A percentile compares a stretch with the other conserved stretches of the same genome.
Conservation (phyloP, 2,113 vertebrate species). For the Hystrix brachyura region DNA sequence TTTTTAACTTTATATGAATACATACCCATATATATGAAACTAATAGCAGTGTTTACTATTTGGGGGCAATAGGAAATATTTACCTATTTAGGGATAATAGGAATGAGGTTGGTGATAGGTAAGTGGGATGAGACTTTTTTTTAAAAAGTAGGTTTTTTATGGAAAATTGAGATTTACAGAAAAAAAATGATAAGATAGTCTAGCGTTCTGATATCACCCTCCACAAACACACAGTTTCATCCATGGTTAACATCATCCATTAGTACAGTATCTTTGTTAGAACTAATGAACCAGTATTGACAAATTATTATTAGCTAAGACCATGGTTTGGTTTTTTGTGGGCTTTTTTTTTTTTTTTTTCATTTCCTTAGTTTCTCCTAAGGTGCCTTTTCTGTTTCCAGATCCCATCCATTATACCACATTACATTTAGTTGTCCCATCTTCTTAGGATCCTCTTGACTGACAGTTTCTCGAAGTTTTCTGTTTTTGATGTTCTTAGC, state of each 20-base stretch:
- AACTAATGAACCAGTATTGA: neutral
- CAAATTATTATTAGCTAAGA: neutral
- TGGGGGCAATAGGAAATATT: neutral
- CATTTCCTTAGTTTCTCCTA: neutral
- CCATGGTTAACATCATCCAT: neutral
- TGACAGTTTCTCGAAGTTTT: neutral
- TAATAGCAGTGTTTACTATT: neutral
- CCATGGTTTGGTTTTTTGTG: neutral
- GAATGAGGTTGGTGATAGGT: neutral
- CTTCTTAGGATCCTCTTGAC: neutral
- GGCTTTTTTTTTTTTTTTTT: neutral
- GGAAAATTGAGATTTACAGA: slow-evolving; percentile 10
- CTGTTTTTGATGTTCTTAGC: neutral
- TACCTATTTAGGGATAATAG: neutral
- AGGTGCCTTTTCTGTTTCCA: neutral
- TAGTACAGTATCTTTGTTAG: neutral
- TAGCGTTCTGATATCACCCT: neutral
- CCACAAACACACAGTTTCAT: neutral
- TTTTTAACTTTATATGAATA: neutral
- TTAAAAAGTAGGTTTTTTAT: neutral
- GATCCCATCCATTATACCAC: neutral
- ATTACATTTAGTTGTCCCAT: neutral
- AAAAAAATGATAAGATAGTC: neutral
- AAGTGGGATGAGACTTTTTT: neutral
- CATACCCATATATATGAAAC: neutral